Conservation (phyloP, 1,140 invertebrate species). For the Lutraria rhynchaena region DNA sequence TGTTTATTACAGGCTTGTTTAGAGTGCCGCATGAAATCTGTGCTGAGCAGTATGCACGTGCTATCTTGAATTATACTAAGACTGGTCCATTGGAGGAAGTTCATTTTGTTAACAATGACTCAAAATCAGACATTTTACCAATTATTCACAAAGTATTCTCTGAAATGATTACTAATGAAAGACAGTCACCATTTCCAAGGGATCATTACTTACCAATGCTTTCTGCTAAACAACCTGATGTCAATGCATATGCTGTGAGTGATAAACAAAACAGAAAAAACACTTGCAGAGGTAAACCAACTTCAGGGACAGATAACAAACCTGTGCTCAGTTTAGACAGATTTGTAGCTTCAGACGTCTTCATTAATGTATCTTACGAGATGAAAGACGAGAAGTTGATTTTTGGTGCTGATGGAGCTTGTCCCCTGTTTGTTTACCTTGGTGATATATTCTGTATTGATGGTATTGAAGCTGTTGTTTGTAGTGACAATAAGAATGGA, state of each 20-base stretch:
- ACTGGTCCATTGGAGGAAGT: slow-evolving; percentile 7
- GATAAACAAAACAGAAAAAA: too few species aligned
- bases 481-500: slow-evolving; percentile 11
- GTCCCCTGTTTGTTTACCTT: too few species aligned
- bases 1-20: slow-evolving; percentile 22
- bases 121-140: background rate
- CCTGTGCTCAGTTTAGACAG: too few species aligned
- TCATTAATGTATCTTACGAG: too few species aligned
- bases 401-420: too few species aligned
- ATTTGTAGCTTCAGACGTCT: too few species aligned
- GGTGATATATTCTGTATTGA: background rate
- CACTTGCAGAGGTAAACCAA: too few species aligned
- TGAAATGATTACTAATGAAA: background rate
- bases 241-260: too few species aligned
- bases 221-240: too few species aligned
- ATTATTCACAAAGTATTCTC: slow-evolving; percentile 3
- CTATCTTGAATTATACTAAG: background rate
- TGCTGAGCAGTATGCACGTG: slow-evolving; percentile 14
- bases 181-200: background rate
- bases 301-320: too few species aligned
- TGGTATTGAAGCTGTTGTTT: background rate
- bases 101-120: slow-evolving; percentile 6
- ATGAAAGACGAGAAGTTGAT: too few species aligned
- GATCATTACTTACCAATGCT: background rate
- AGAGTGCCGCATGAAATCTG: slow-evolving; percentile 2